Conservation (phyloP, 1,140 invertebrate genomes). For the Caenorhabditis tropicalis region DNA sequence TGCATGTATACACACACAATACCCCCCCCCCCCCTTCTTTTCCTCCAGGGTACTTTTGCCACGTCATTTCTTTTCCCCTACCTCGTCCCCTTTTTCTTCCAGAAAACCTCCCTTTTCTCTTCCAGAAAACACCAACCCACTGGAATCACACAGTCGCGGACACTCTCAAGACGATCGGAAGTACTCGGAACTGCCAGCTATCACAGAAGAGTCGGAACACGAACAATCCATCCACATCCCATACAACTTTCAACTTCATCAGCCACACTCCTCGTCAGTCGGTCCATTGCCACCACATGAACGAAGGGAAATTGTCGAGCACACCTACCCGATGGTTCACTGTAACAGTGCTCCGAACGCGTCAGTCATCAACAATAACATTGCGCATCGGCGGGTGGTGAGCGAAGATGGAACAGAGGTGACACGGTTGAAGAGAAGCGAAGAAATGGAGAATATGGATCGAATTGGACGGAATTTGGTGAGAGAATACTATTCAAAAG, state of each 20-base stretch:
- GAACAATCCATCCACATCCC: slow-evolving; percentile 36
- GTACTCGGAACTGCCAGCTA: slow-evolving; percentile 3
- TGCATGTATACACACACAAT: slow-evolving; percentile 19
- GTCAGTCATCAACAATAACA: background rate
- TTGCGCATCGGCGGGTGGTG: slow-evolving; percentile 2
- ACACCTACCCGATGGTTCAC: slow-evolving; percentile 28
- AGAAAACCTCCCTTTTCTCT: background rate
- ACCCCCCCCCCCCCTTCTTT: background rate
- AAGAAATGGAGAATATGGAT: slow-evolving; percentile 38
- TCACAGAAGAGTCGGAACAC: slow-evolving; percentile 16
- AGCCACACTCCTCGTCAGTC: background rate
- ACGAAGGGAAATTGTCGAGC: background rate
- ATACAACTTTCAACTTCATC: background rate
- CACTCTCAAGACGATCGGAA: slow-evolving; percentile 9
- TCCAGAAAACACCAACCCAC: slow-evolving; percentile 20
- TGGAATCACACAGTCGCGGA: background rate
- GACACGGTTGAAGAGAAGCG: background rate
- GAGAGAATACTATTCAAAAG: background rate
- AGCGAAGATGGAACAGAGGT: slow-evolving; percentile 15
- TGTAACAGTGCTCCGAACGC: slow-evolving; percentile 6
- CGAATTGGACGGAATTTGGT: background rate
- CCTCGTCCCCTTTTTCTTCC: background rate
- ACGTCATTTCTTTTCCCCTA: background rate
- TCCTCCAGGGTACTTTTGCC: background rate
- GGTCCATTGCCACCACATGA: background rate